Base-by-base conservation (phyloP, 2,797 vertebrate species). In the Eulemur rubriventer region DNA sequence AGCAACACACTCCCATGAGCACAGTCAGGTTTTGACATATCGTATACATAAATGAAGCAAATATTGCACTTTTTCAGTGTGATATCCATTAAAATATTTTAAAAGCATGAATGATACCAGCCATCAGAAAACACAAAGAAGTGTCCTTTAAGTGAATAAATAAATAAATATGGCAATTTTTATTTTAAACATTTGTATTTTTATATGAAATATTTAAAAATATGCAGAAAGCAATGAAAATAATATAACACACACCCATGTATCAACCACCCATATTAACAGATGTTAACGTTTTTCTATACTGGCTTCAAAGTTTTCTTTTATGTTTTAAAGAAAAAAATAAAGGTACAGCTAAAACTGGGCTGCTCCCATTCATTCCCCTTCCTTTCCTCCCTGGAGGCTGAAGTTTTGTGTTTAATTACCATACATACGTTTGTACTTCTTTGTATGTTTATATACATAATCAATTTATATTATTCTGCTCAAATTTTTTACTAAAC, bases 151-250 rank as follows among this genome's bases (percentile, higher is more conserved):
- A 72, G 70, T 89, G 55, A 82, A 82, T 89, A 96, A 95, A 81
- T 33, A 94, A 96, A 88, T 79, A 92, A 92, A 79, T 82, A 28
- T 33, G 59, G 17, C 35, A 50, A 38, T 96, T 97, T 96, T 79
- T 8, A 92, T 73, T 95, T 97, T 91, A 93, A 97, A 92, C 73
- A 92, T 89, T 93, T 80, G 96, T 92, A 88, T 96, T 97, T 97
- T 96, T 79, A 67, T 76, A 72, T 30, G 46, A 91, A 86, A 90
- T 94, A 86, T 67, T 96, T 94, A 46, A 97, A 97, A 96, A 89
- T 65, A 83, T 55, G 17, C 16, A 65, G 82, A 96, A 96, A 86
- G 83, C 78, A 79, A 75, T 85, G 85, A 88, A 92, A 97, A 97
- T 91, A 96, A 85, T 78, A 61, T 50, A 70, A 80, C 75, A 82